Percentiles rank a stretch among this genome's conserved stretches.
phyloP scores from a whole-genome alignment of 2,888 invertebrate genomes.

The Cantharis rufa region DNA sequence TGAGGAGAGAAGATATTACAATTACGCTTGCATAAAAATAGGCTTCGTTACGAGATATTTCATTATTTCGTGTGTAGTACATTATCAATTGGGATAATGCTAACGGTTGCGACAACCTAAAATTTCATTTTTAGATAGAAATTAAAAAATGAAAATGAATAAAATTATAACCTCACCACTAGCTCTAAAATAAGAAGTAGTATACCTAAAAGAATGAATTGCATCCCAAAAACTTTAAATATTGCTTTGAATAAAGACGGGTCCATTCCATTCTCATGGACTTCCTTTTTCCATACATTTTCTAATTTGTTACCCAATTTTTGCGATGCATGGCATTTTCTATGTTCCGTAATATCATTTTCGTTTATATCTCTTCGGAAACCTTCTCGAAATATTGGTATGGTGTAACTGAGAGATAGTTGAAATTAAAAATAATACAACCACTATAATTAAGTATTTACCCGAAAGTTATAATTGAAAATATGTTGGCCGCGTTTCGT shows the following conservation, averaged over 20 bases:
- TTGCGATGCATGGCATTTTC: conserved; percentile 65
- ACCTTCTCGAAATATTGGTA: conserved; percentile 57
- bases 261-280: conserved; percentile 16
- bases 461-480: conserved; percentile 32
- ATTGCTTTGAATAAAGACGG: conserved; percentile 42
- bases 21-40: conserved; percentile 77
- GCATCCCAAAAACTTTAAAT: conserved; percentile 39
- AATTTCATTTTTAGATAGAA: background rate
- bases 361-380: conserved; percentile 55
- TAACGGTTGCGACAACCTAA: conserved; percentile 31
- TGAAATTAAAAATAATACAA: too few species aligned
- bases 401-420: conserved; percentile 56
- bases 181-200: conserved; percentile 33
- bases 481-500: conserved; percentile 24
- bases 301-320: conserved; percentile 65
- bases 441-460: background rate
- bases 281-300: conserved; percentile 51
- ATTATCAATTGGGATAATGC: conserved; percentile 63
- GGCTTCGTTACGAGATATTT: conserved; percentile 60
- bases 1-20: conserved; percentile 70
- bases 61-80: conserved; percentile 61
- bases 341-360: conserved; percentile 56
- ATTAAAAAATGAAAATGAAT: background rate
- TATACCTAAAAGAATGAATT: conserved; percentile 37
- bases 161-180: background rate